Evolutionary conservation across 2,888 invertebrate genomes (phyloP).

Genomic region (Miltochrista miniata): DNA sequence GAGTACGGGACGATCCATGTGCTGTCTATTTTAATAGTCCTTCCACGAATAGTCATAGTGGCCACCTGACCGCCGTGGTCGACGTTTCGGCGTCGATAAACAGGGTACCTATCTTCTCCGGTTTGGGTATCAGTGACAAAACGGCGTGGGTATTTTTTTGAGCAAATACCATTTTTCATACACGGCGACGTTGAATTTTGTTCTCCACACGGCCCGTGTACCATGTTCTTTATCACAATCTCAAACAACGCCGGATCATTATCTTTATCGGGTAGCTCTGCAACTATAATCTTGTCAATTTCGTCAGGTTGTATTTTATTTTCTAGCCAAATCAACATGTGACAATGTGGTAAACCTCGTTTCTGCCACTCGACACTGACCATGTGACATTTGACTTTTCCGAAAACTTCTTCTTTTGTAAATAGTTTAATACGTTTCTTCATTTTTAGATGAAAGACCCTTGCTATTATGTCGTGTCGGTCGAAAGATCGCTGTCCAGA

Average conservation of each 20-base stretch:
- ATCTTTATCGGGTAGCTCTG: constrained; percentile 3
- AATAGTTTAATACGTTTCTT: background rate
- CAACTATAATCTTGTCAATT: constrained; percentile 6
- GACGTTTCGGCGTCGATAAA: constrained; percentile 1
- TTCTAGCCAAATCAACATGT: background rate
- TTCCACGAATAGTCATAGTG: background rate
- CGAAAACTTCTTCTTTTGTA: background rate
- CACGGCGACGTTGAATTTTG: constrained; percentile 30
- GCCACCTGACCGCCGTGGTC: background rate
- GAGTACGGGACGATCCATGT: constrained; percentile 5
- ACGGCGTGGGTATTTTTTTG: constrained; percentile 17
- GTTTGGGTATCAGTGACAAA: constrained; percentile 7
- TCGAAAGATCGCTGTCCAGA: background rate
- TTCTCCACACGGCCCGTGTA: constrained; percentile 23
- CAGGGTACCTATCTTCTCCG: constrained; percentile 11
- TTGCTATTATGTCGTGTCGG: too few species aligned
- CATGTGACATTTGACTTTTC: background rate
- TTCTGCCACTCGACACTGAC: background rate
- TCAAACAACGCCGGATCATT: constrained; percentile 1
- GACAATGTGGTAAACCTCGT: too few species aligned
- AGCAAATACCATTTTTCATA: constrained; percentile 32
- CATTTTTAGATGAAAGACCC: constrained; percentile 1
- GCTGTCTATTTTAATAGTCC: constrained; percentile 1
- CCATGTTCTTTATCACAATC: too few species aligned
- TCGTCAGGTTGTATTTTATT: constrained; percentile 1